These are phyloP conservation scores for Leucopsar rothschildi DNA, from an alignment of 2,113 vertebrate genomes.

Conservation along the genomic window DNA sequence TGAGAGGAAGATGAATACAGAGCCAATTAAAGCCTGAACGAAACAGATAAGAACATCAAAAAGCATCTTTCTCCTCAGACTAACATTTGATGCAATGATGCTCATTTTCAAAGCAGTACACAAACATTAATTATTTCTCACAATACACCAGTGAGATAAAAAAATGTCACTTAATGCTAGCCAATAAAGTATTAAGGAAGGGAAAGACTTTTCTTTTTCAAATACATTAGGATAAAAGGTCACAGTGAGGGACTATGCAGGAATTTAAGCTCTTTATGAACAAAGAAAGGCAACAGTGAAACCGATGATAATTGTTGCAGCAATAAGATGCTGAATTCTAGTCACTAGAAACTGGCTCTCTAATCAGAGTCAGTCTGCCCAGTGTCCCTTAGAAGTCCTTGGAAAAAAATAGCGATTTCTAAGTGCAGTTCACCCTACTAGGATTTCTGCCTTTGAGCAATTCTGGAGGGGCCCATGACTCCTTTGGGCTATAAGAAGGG, in stretches of 20 bases:
- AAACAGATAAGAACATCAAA: neutral
- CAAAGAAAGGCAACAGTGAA: neutral
- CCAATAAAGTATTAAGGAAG: neutral
- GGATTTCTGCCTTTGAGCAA: neutral
- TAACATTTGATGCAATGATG: neutral
- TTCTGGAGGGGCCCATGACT: neutral
- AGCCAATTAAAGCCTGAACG: neutral
- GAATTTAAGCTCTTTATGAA: neutral
- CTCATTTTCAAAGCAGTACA: neutral
- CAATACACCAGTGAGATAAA: neutral
- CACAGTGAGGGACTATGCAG: neutral
- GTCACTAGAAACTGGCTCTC: neutral
- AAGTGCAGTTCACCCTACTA: neutral
- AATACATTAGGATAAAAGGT: neutral
- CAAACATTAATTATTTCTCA: slow-evolving; percentile 19
- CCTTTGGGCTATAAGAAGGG: neutral
- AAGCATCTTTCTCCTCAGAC: neutral
- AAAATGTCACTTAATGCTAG: neutral
- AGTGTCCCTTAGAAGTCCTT: neutral
- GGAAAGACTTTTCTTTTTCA: neutral
- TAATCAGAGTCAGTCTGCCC: neutral
- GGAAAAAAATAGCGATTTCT: neutral
- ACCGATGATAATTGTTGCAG: neutral
- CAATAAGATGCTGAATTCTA: neutral
- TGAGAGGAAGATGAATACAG: neutral